A percentile compares a stretch with the other conserved stretches of the same genome.
Conservation (phyloP, 2,797 vertebrate species). For the Anniella stebbinsi region DNA sequence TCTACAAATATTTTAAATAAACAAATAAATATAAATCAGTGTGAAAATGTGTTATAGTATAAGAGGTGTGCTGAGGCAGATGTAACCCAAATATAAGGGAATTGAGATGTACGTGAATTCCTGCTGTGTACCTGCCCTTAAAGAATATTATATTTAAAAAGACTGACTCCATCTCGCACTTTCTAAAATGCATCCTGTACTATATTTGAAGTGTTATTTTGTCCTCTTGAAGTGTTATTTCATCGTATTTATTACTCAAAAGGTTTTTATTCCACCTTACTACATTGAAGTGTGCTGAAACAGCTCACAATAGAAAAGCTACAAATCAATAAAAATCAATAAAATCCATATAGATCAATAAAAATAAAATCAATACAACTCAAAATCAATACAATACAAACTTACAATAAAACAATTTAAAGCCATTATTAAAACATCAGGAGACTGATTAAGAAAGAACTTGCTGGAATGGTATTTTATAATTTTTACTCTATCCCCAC, state of each 20-base stretch:
- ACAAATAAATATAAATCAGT: background rate
- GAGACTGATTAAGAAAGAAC: background rate
- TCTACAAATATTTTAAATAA: background rate
- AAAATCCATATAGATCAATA: background rate
- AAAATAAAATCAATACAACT: background rate
- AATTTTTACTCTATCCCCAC: background rate
- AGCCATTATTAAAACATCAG: background rate
- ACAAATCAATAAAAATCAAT: background rate
- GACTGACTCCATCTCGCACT: too few relatives aligned
- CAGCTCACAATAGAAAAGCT: background rate
- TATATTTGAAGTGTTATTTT: background rate
- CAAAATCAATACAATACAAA: background rate
- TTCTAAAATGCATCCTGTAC: background rate
- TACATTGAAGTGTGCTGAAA: background rate
- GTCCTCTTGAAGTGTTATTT: too few relatives aligned
- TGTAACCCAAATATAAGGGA: background rate
- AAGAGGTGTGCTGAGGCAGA: too few relatives aligned
- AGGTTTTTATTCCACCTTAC: background rate
- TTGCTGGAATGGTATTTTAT: background rate
- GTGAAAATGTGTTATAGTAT: background rate
- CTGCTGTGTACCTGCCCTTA: background rate
- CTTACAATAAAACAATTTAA: background rate
- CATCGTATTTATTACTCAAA: too few relatives aligned
- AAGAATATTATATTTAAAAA: background rate
- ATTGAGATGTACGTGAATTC: background rate